These are phyloP conservation scores for Pseudocheirus occidentalis DNA, from an alignment of 2,797 vertebrate genomes.

Conservation along the genomic window DNA sequence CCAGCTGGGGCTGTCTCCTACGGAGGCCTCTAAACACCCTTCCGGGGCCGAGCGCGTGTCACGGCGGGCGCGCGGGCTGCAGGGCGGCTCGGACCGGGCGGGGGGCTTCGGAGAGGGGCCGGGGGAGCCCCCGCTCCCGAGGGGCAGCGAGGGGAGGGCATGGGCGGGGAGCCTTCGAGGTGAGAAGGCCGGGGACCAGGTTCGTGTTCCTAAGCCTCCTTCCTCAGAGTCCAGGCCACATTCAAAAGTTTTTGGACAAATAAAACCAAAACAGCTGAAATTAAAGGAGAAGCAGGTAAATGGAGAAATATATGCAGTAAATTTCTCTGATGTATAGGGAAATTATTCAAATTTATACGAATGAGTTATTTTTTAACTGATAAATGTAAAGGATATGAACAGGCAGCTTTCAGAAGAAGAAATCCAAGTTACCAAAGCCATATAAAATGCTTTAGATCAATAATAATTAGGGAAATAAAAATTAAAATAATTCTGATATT, in stretches of 20 bases:
- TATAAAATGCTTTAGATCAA: background rate
- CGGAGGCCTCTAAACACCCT: slow-evolving; percentile 60
- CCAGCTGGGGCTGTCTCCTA: slow-evolving; percentile 10
- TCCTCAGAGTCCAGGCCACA: slow-evolving; percentile 27
- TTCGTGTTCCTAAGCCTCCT: slow-evolving; percentile 48
- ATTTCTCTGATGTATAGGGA: background rate
- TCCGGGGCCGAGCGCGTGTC: slow-evolving; percentile 48
- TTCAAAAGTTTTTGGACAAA: background rate
- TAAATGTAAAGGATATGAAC: background rate
- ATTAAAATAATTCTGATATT: background rate
- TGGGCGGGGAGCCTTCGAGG: background rate
- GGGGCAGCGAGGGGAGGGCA: slow-evolving; percentile 20
- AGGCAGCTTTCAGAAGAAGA: background rate
- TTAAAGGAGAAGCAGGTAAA: background rate
- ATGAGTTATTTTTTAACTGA: background rate
- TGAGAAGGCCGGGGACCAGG: slow-evolving; percentile 23
- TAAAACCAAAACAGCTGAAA: background rate
- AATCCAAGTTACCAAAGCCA: background rate
- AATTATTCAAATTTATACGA: background rate
- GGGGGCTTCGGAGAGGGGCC: background rate
- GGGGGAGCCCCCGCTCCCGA: background rate
- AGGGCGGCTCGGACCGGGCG: slow-evolving; percentile 36
- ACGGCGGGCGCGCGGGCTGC: background rate
- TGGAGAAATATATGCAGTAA: background rate
- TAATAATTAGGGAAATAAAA: background rate